Evolutionary conservation across 2,888 invertebrate genomes (phyloP).

Genomic region (Formica aserva): DNA sequence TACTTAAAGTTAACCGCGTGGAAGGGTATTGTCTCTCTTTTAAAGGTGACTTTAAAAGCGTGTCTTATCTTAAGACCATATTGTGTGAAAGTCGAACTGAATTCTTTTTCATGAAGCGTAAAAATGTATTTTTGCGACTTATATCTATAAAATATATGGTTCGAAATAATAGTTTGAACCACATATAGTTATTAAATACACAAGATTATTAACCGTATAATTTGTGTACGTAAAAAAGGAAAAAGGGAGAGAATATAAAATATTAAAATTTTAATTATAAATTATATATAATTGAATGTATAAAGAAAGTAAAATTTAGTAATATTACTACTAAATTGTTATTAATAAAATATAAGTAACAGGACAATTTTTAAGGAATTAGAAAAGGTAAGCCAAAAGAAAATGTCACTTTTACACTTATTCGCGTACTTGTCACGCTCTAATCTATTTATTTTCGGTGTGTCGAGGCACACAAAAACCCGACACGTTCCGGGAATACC

Average conservation of each 20-base stretch:
- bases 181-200: background rate
- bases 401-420: background rate
- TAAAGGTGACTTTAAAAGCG: conserved; percentile 7
- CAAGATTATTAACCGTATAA: background rate
- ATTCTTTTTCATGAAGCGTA: conserved; percentile 17
- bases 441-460: background rate
- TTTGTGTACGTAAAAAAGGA: background rate
- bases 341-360: background rate
- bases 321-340: background rate
- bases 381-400: background rate
- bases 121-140: conserved; percentile 8
- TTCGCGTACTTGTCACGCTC: background rate
- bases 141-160: background rate
- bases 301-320: too few relatives aligned
- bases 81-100: background rate
- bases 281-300: background rate
- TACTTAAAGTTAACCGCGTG: conserved; percentile 49
- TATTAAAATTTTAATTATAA: background rate
- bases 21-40: conserved; percentile 47
- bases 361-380: background rate
- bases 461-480: background rate
- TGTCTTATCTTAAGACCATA: conserved; percentile 4
- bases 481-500: conserved; percentile 10
- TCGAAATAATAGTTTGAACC: background rate
- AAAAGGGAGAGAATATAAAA: background rate